phyloP scores from a whole-genome alignment of 2,113 vertebrate species.

The Leptobrachium leishanense region DNA sequence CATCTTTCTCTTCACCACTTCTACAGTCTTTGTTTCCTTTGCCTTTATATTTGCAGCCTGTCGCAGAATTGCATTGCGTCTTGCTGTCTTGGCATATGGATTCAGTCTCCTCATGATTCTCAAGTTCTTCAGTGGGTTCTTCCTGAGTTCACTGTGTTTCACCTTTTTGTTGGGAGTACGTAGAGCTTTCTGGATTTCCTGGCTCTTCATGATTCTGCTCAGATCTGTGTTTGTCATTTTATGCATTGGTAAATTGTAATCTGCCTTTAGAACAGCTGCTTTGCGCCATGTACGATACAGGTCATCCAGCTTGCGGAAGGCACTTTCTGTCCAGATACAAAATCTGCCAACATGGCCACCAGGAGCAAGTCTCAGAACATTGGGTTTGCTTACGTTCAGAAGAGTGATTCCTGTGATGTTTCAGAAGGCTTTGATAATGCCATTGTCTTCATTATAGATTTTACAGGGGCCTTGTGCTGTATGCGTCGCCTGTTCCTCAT shows the following conservation, averaged over 20 bases:
- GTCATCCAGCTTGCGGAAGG: constrained; percentile 92
- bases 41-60: constrained; percentile 69
- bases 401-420: constrained; percentile 97
- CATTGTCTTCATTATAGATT: constrained; percentile 91
- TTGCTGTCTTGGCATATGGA: constrained; percentile 90
- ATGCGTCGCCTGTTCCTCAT: constrained; percentile 96
- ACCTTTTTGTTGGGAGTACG: constrained; percentile 88
- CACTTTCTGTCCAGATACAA: constrained; percentile 97
- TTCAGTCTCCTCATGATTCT: constrained; percentile 96
- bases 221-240: constrained; percentile 98
- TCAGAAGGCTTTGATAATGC: constrained; percentile 81
- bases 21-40: constrained; percentile 50
- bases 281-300: constrained; percentile 97
- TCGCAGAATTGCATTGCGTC: constrained; percentile 86
- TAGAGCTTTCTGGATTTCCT: constrained; percentile 87
- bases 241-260: constrained; percentile 95
- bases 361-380: constrained; percentile 89
- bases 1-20: constrained; percentile 31
- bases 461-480: constrained; percentile 93
- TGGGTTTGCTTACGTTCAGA: constrained; percentile 90
- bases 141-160: constrained; percentile 89
- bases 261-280: constrained; percentile 78
- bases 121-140: constrained; percentile 95
- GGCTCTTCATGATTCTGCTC: constrained; percentile 91
- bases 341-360: constrained; percentile 95